Conservation (phyloP, 2,797 vertebrate genomes). For the Glyptemys insculpta region DNA sequence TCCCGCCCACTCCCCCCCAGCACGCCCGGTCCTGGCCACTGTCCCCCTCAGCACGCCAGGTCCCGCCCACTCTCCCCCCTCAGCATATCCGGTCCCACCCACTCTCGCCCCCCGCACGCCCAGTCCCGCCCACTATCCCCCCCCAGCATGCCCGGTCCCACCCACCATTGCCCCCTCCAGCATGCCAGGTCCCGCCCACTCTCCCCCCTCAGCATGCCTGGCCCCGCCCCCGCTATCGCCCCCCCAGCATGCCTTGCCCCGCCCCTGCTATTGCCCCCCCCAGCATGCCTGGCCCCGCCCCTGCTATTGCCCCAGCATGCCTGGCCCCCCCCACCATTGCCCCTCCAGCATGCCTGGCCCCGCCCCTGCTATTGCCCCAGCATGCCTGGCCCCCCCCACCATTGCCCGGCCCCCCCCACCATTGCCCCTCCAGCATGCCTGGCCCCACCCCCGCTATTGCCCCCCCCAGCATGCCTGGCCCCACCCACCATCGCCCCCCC, state of each 20-base stretch:
- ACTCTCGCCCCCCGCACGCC: neutral
- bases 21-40: too few species aligned
- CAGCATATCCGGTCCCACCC: too few species aligned
- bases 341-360: neutral
- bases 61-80: neutral
- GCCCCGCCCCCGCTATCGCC: neutral
- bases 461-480: too few species aligned
- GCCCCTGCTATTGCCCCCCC: too few species aligned
- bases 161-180: neutral
- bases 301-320: too few species aligned
- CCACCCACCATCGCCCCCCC: too few species aligned
- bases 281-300: too few species aligned
- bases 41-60: too few species aligned
- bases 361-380: too few species aligned
- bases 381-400: accelerated
- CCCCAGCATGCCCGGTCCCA: neutral
- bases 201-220: neutral
- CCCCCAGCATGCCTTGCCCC: neutral
- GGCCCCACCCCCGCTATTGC: too few species aligned
- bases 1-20: too few species aligned
- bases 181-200: neutral
- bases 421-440: neutral
- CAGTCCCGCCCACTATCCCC: neutral
- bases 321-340: too few species aligned
- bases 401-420: accelerated